A percentile compares a stretch with the other conserved stretches of the same genome.
These are phyloP conservation scores for Pempheris klunzingeri DNA, from an alignment of 2,797 vertebrate species.

Conservation along the genomic window DNA sequence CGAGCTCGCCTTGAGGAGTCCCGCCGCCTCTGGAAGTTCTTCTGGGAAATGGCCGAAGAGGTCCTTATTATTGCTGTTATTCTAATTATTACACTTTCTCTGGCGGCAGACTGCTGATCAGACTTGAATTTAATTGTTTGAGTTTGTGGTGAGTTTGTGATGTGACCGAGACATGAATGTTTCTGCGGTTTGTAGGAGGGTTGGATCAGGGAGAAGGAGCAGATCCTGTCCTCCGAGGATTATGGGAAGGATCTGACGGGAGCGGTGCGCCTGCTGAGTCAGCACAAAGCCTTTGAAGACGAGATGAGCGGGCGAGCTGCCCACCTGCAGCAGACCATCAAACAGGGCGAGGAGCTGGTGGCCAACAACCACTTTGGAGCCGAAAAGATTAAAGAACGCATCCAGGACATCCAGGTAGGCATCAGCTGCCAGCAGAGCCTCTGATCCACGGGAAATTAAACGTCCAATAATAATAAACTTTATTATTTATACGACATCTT, in stretches of 20 bases:
- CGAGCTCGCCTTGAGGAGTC: slow-evolving; percentile 95
- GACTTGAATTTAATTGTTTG: too few species aligned
- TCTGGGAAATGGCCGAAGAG: slow-evolving; percentile 99
- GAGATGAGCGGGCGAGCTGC: slow-evolving; percentile 95
- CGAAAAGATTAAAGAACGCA: slow-evolving; percentile 94
- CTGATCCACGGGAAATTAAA: too few species aligned
- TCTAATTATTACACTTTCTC: neutral
- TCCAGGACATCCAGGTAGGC: slow-evolving; percentile 87
- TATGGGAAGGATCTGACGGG: slow-evolving; percentile 96
- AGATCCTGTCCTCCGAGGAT: slow-evolving; percentile 96
- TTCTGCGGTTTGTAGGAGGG: slow-evolving; percentile 83
- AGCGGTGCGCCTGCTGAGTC: slow-evolving; percentile 92
- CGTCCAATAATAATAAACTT: too few species aligned
- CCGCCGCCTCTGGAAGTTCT: slow-evolving; percentile 98
- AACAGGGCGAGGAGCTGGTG: slow-evolving; percentile 94
- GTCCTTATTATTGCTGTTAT: slow-evolving; percentile 23
- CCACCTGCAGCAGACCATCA: slow-evolving; percentile 94
- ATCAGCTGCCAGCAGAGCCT: neutral
- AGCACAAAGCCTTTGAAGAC: slow-evolving; percentile 96
- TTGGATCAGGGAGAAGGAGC: slow-evolving; percentile 98
- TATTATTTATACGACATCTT: too few species aligned
- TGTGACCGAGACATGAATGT: too few species aligned
- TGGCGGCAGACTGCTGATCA: neutral
- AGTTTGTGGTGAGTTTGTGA: too few species aligned
- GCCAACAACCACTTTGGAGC: slow-evolving; percentile 94